Percentiles rank a stretch among this genome's conserved stretches.
These are phyloP conservation scores for Scaptomyza polygonia DNA, from an alignment of 2,888 invertebrate genomes.

Conservation along the genomic window DNA sequence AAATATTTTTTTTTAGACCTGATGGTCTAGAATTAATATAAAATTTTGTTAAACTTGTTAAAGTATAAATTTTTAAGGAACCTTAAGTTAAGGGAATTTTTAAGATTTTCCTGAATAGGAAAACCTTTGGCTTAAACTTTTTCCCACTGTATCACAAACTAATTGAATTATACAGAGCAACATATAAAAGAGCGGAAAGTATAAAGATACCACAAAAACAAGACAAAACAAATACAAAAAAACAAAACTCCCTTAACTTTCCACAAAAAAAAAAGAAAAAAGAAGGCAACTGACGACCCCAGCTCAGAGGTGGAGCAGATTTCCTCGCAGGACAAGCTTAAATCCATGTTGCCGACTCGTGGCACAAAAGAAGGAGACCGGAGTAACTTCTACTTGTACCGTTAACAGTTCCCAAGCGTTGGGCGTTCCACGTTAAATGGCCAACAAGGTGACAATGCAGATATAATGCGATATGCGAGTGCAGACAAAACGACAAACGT, in stretches of 20 bases:
- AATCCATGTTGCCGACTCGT: constrained; percentile 38
- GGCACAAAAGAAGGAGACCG: constrained; percentile 10
- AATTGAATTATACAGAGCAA: constrained; percentile 41
- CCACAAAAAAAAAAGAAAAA: too few species aligned
- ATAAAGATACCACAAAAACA: constrained; percentile 22
- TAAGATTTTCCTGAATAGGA: too few species aligned
- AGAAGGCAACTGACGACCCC: constrained; percentile 3
- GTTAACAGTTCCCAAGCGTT: constrained; percentile 8
- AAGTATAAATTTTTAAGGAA: too few species aligned
- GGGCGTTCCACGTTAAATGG: constrained; percentile 67
- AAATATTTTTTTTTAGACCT: too few species aligned
- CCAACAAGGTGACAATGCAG: constrained; percentile 81
- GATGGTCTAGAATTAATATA: too few species aligned
- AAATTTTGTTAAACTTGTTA: too few species aligned
- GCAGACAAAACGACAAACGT: constrained; percentile 62
- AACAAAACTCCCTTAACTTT: constrained; percentile 5
- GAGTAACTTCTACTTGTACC: background rate
- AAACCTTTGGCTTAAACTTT: too few species aligned
- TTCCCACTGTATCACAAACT: constrained; percentile 30
- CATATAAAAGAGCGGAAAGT: constrained; percentile 5
- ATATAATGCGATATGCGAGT: constrained; percentile 71
- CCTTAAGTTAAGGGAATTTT: too few species aligned
- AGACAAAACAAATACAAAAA: background rate
- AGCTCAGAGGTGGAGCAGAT: constrained; percentile 10
- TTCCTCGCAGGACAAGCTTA: constrained; percentile 37